Evolutionary conservation across 2,888 invertebrate genomes (phyloP).

Genomic region (Omphaloscelis lunosa): DNA sequence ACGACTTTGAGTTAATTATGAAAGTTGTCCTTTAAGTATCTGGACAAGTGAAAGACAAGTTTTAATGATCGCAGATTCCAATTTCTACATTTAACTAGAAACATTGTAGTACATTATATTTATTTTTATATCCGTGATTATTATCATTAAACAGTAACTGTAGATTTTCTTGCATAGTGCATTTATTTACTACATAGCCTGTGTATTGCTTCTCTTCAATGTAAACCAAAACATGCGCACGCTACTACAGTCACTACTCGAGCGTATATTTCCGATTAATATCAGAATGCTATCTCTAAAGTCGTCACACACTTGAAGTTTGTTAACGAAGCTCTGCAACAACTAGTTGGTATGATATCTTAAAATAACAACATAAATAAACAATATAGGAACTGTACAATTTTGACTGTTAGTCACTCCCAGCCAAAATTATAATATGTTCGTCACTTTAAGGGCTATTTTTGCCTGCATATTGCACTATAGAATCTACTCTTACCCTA

Average conservation of each 20-base stretch:
- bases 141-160: not conserved
- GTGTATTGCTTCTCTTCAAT: not conserved
- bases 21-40: not conserved
- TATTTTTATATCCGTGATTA: not conserved
- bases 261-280: not conserved
- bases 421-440: not conserved
- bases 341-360: not conserved
- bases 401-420: too few relatives aligned
- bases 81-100: not conserved
- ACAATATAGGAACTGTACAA: not conserved
- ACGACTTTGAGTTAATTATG: not conserved
- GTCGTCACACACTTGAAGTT: conserved; percentile 20
- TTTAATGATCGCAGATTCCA: not conserved
- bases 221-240: not conserved
- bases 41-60: not conserved
- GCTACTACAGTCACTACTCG: not conserved
- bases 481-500: not conserved
- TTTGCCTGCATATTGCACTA: not conserved
- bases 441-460: not conserved
- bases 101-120: not conserved
- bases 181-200: not conserved
- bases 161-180: not conserved
- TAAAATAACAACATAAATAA: not conserved
- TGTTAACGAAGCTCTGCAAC: not conserved
- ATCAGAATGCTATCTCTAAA: conserved; percentile 29